Conservation (phyloP, 2,888 invertebrate species). For the Drosophila monieri region DNA sequence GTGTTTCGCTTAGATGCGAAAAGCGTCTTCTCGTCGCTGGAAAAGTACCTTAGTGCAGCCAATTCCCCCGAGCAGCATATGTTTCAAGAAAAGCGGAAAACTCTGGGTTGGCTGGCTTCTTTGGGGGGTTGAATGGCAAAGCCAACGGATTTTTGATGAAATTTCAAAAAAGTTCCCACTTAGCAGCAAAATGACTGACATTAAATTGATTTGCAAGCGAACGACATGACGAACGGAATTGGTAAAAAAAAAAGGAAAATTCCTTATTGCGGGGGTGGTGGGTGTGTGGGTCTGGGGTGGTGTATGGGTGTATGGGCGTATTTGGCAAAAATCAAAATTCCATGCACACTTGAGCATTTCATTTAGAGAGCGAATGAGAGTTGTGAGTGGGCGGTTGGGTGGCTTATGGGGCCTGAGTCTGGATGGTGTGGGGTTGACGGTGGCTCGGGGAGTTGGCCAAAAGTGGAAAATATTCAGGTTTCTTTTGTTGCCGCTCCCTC, state of each 20-base stretch:
- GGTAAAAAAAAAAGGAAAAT: conserved; percentile 26
- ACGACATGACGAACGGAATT: conserved; percentile 80
- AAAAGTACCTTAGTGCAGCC: conserved; percentile 74
- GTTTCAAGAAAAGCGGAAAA: conserved; percentile 48
- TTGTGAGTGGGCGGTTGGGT: conserved; percentile 34
- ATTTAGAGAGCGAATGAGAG: conserved; percentile 75
- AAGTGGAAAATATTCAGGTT: conserved; percentile 68
- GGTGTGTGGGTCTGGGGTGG: no score
- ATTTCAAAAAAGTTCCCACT: conserved; percentile 79
- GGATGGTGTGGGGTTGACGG: neutral
- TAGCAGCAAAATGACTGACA: conserved; percentile 80
- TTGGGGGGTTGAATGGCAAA: neutral
- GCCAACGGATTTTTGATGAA: conserved; percentile 80
- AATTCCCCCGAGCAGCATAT: conserved; percentile 77
- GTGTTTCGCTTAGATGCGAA: conserved; percentile 76
- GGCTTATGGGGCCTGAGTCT: neutral
- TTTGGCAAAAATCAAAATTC: conserved; percentile 81
- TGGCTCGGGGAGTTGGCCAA: conserved; percentile 61
- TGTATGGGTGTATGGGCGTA: conserved; percentile 2
- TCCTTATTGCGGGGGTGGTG: conserved; percentile 14
- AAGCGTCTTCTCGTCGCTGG: conserved; percentile 19
- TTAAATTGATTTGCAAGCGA: conserved; percentile 83
- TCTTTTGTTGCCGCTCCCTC: conserved; percentile 49
- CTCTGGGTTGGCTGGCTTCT: conserved; percentile 5
- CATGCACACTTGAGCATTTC: conserved; percentile 82